A percentile compares a stretch with the other conserved stretches of the same genome.
These are phyloP conservation scores for Phalloptychus januarius DNA, from an alignment of 2,797 vertebrate genomes.

Conservation along the genomic window DNA sequence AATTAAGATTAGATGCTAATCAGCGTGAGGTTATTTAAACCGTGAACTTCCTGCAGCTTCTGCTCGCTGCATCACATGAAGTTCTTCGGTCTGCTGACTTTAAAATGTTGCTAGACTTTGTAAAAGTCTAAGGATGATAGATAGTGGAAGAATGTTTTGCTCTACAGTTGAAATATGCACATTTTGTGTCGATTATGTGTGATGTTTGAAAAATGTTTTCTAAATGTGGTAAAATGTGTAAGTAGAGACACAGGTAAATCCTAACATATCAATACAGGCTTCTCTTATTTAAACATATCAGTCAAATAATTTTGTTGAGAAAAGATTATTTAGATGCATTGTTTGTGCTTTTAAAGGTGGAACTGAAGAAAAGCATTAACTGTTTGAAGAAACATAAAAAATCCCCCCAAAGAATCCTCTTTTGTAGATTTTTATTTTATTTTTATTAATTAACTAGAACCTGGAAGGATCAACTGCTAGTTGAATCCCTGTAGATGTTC, in stretches of 20 bases:
- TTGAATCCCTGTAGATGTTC: neutral
- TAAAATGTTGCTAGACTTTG: neutral
- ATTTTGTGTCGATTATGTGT: neutral
- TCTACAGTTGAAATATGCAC: neutral
- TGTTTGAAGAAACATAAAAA: neutral
- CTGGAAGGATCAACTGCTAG: neutral
- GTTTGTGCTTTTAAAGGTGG: neutral
- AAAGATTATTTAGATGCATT: neutral
- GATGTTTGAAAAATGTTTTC: neutral
- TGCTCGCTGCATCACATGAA: neutral
- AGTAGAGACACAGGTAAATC: neutral
- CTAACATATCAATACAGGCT: neutral
- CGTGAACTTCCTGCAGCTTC: neutral
- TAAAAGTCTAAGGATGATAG: neutral
- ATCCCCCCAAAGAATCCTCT: neutral
- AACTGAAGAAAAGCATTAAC: neutral
- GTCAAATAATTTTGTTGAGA: neutral
- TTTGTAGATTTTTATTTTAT: neutral
- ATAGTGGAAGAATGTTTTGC: too few species aligned
- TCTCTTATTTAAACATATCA: neutral
- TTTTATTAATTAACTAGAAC: neutral
- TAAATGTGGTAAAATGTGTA: neutral
- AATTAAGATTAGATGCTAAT: conserved; percentile 14
- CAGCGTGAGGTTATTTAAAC: conserved; percentile 12
- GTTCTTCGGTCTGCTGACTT: neutral